Evolutionary conservation across 2,888 invertebrate species (phyloP).

Genomic region (Eustalomyia histrio): DNA sequence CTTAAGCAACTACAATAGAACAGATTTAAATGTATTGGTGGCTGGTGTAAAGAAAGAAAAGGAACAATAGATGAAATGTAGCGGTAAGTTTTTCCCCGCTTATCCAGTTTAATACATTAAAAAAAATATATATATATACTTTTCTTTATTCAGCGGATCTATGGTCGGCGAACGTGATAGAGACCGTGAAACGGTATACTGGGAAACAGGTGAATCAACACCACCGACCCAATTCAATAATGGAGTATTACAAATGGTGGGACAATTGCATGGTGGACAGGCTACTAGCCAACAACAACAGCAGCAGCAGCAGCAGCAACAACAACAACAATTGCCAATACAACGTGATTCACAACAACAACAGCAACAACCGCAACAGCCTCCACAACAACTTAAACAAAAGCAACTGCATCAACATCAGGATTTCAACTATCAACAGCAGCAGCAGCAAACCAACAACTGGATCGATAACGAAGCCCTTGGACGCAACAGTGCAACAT

Average conservation of each 20-base stretch:
- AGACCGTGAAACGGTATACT: slow-evolving; percentile 81
- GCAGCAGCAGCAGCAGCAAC: slow-evolving; percentile 47
- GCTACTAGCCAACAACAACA: slow-evolving; percentile 79
- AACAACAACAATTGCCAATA: slow-evolving; percentile 67
- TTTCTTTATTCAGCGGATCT: slow-evolving; percentile 75
- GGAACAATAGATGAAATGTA: slow-evolving; percentile 79
- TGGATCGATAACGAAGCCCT: slow-evolving; percentile 76
- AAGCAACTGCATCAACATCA: slow-evolving; percentile 65
- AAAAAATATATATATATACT: slow-evolving; percentile 33
- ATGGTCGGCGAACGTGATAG: slow-evolving; percentile 81
- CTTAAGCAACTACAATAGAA: slow-evolving; percentile 1
- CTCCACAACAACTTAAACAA: slow-evolving; percentile 69
- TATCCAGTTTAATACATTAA: too few relatives aligned
- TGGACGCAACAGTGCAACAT: slow-evolving; percentile 70
- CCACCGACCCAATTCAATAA: slow-evolving; percentile 81
- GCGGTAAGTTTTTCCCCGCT: slow-evolving; percentile 78
- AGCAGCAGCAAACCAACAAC: slow-evolving; percentile 70
- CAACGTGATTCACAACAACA: slow-evolving; percentile 66
- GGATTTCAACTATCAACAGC: slow-evolving; percentile 66
- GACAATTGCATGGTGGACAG: slow-evolving; percentile 79
- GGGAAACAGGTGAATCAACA: slow-evolving; percentile 81
- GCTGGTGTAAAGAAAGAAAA: slow-evolving; percentile 46
- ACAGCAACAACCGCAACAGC: slow-evolving; percentile 67
- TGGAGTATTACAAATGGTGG: slow-evolving; percentile 80
- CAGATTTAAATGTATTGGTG: slow-evolving; percentile 47